A percentile compares a stretch with the other conserved stretches of the same genome.
Conservation (phyloP, 2,113 vertebrate species). For the Eleginops maclovinus region DNA sequence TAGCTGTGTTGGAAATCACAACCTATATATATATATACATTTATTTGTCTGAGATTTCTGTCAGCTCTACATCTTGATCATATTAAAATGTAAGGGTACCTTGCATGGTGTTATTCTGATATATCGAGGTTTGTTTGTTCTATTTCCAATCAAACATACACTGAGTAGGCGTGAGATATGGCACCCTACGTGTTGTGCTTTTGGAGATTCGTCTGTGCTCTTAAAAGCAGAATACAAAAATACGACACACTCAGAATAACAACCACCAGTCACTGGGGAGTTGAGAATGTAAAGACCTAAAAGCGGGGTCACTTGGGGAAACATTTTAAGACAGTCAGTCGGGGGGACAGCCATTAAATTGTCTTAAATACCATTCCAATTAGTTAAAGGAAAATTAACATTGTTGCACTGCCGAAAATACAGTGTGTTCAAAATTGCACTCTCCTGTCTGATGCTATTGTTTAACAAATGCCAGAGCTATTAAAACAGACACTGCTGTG, state of each 20-base stretch:
- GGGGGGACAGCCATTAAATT: conserved; percentile 42
- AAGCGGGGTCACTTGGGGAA: neutral
- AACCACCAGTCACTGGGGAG: neutral
- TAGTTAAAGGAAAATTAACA: conserved; percentile 52
- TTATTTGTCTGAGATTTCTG: neutral
- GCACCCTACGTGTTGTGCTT: neutral
- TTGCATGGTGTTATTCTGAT: neutral
- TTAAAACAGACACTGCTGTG: conserved; percentile 54
- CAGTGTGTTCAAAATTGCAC: conserved; percentile 45
- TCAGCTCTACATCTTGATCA: neutral
- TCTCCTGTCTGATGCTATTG: conserved; percentile 56
- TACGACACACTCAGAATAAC: neutral
- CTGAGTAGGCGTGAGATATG: neutral
- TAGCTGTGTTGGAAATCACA: neutral
- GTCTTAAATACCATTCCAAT: conserved; percentile 43
- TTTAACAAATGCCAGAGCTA: conserved; percentile 53
- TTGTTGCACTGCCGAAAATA: conserved; percentile 45
- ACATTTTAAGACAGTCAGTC: conserved; percentile 13
- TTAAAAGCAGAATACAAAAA: neutral
- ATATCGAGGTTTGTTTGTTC: conserved; percentile 1
- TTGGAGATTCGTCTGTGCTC: neutral
- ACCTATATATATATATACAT: neutral
- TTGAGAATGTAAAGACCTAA: conserved; percentile 2
- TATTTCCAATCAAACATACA: neutral
- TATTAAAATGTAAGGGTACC: neutral